Evolutionary conservation across 2,888 invertebrate genomes (phyloP), one percentile per base, ranked within the genome.

Genomic region (Ectobius pallidus): DNA sequence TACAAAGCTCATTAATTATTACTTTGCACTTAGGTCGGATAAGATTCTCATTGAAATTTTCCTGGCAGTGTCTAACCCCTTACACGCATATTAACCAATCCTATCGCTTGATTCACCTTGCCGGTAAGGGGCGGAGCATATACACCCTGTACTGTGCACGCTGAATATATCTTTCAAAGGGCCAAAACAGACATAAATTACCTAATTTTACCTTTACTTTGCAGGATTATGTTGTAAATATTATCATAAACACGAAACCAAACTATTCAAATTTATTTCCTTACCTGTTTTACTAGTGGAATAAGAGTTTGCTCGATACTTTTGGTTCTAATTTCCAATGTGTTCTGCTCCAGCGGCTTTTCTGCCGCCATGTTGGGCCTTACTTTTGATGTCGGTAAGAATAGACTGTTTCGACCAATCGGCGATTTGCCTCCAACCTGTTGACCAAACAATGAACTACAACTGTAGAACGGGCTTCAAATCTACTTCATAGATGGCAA

Each of bases 261-360:
- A 61, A 42, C 25, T 14, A 58, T 11, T 39, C 14, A 20, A 18
- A 62, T 30, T 18, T 20, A 39, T 62, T 65, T 52, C 77, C 86
- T 86, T 91, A 96, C 96, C 94, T 96, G 96, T 85, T 94, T 95
- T 82, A 96, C 93, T 84, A 96, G 90, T 80, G 96, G 96, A 83
- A 96, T 91, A 81, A 96, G 90, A 79, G 95, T 95, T 86, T 93
- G 93, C 87, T 96, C 96, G 86, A 96, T 93, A 85, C 95, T 95
- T 88, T 92, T 93, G 81, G 95, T 96, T 86, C 93, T 92, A 83
- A 96, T 95, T 87, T 94, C 94, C 84, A 94, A 79, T 77, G 80
- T 82, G 75, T 79, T 78, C 74, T 77, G 72, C 58, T 75, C 75
- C 44, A 73, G 70, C 75, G 73, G 72, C 72, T 74, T 75, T 65